These are phyloP conservation scores for Crotalus tigris DNA, from an alignment of 2,113 vertebrate species.

Conservation along the genomic window DNA sequence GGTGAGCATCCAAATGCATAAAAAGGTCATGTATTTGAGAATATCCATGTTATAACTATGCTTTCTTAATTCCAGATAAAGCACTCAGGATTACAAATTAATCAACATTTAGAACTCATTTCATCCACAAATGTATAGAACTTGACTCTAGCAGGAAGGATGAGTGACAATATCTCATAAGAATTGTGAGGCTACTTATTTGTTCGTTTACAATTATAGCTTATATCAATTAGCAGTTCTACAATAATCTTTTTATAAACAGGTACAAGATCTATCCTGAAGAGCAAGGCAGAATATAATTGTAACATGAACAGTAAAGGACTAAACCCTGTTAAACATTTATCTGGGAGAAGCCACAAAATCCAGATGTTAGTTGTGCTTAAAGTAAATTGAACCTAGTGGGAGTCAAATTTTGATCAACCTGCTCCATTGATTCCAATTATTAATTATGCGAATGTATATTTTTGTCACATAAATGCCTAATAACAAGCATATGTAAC, in stretches of 20 bases:
- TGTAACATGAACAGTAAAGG: background rate
- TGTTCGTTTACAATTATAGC: constrained; percentile 17
- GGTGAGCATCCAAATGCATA: background rate
- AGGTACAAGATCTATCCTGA: background rate
- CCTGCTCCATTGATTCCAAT: background rate
- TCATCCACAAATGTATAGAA: background rate
- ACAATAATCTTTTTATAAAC: constrained; percentile 18
- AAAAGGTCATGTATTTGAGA: background rate
- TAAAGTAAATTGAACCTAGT: background rate
- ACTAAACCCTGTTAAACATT: background rate
- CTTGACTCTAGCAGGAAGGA: constrained; percentile 33
- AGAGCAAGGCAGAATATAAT: background rate
- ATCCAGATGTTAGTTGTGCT: background rate
- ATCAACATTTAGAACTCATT: background rate
- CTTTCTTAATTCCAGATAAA: constrained; percentile 36
- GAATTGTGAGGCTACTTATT: background rate
- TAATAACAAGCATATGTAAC: background rate
- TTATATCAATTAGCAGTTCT: constrained; percentile 1
- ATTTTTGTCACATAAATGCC: background rate
- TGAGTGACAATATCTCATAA: background rate
- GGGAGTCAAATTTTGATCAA: background rate
- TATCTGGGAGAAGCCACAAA: background rate
- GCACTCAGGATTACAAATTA: background rate
- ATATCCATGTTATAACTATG: background rate
- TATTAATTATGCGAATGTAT: background rate